Evolutionary conservation across 1,140 invertebrate species (phyloP).

Genomic region (Orchestia grillus): DNA sequence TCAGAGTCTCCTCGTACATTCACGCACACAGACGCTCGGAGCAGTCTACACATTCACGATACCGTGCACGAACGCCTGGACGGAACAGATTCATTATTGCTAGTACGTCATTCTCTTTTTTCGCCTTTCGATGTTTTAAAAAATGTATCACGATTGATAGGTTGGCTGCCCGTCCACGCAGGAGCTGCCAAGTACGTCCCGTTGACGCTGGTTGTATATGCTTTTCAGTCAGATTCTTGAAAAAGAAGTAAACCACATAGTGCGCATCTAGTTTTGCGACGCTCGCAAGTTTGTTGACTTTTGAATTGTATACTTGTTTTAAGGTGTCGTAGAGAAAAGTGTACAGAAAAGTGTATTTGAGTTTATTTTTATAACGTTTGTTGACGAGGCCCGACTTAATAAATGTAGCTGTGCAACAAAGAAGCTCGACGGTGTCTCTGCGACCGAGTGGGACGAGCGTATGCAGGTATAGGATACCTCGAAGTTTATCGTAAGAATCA

Average conservation of each 20-base stretch:
- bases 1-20: not conserved
- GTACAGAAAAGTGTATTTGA: conserved; percentile 44
- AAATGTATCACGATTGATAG: not conserved
- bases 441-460: not conserved
- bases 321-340: conserved; percentile 8
- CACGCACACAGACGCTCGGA: not conserved
- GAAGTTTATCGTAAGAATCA: not conserved
- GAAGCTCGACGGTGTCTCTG: not conserved
- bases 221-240: not conserved
- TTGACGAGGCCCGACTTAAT: not conserved
- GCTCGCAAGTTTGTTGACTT: not conserved
- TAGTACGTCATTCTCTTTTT: not conserved
- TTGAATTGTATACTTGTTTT: not conserved
- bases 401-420: not conserved
- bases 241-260: not conserved
- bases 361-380: conserved; percentile 17
- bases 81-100: not conserved
- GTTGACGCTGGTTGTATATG: not conserved
- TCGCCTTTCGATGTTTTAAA: not conserved
- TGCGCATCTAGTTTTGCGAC: not conserved
- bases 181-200: not conserved
- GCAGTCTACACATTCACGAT: not conserved
- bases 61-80: not conserved
- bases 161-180: not conserved
- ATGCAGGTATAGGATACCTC: not conserved